Conservation (phyloP, 2,888 invertebrate species). For the Timema cristinae region DNA sequence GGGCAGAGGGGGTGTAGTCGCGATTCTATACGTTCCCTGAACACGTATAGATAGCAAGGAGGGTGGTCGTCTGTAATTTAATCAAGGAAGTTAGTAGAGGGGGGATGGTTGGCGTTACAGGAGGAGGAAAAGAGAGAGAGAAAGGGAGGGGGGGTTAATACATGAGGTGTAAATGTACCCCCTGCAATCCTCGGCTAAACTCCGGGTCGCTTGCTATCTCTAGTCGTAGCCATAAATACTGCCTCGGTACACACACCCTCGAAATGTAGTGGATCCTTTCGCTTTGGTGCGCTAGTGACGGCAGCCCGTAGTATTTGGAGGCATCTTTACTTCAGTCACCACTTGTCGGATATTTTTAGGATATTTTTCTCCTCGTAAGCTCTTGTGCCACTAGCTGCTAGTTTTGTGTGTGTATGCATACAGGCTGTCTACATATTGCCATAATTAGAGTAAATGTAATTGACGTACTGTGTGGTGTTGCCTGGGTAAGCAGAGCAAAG, state of each 20-base stretch:
- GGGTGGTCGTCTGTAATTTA: slow-evolving; percentile 50
- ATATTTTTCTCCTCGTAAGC: too few species aligned
- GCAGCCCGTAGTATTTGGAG: too few species aligned
- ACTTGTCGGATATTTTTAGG: too few species aligned
- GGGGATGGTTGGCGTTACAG: slow-evolving; percentile 9
- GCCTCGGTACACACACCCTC: slow-evolving; percentile 20
- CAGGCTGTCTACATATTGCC: too few species aligned
- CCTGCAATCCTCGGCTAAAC: slow-evolving; percentile 16
- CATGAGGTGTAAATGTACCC: slow-evolving; percentile 46
- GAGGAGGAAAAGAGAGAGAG: slow-evolving; percentile 1
- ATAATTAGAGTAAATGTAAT: too few species aligned
- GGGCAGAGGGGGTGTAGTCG: slow-evolving; percentile 10
- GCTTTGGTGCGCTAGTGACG: too few species aligned
- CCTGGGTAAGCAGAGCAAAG: too few species aligned
- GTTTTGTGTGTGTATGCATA: too few species aligned
- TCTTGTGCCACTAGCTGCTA: too few species aligned
- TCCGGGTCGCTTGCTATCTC: slow-evolving; percentile 16
- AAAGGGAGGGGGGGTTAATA: slow-evolving; percentile 40
- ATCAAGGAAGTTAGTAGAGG: slow-evolving; percentile 47
- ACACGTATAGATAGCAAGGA: not conserved
- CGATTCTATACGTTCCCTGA: slow-evolving; percentile 5
- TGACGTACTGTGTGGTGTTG: too few species aligned
- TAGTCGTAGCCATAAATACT: slow-evolving; percentile 28
- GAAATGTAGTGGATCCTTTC: not conserved
- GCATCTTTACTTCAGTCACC: too few species aligned